Evolutionary conservation across 1,140 invertebrate species (phyloP).

Genomic region (Temnothorax curvispinosus): DNA sequence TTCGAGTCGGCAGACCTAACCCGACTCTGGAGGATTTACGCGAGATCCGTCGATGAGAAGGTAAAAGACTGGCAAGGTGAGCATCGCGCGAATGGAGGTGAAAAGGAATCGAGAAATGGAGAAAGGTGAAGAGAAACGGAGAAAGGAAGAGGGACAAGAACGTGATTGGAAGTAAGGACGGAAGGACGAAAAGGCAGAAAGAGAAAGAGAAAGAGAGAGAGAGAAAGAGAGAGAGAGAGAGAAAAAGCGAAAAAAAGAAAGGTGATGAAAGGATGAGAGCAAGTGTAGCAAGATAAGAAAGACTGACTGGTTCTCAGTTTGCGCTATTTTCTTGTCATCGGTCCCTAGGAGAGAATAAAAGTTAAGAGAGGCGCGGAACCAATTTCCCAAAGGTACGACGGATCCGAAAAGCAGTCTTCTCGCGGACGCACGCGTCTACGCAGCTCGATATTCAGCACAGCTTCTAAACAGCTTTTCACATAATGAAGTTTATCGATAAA

Average conservation of each 20-base stretch:
- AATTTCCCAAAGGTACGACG: slow-evolving; percentile 79
- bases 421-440: slow-evolving; percentile 57
- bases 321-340: slow-evolving; percentile 78
- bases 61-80: slow-evolving; percentile 64
- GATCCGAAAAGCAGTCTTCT: slow-evolving; percentile 74
- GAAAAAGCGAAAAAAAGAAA: neutral
- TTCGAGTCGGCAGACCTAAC: slow-evolving; percentile 52
- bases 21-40: slow-evolving; percentile 64
- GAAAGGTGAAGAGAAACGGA: neutral
- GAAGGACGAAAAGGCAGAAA: neutral
- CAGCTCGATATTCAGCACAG: slow-evolving; percentile 8
- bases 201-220: no score
- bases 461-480: neutral
- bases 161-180: neutral
- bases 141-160: neutral
- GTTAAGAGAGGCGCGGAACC: slow-evolving; percentile 78
- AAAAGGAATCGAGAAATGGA: slow-evolving; percentile 22
- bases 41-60: slow-evolving; percentile 66
- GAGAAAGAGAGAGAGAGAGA: neutral
- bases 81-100: slow-evolving; percentile 44
- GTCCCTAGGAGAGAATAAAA: slow-evolving; percentile 80
- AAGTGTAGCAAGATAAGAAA: slow-evolving; percentile 71
- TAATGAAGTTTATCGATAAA: slow-evolving; percentile 8
- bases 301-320: slow-evolving; percentile 70
- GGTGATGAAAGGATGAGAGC: slow-evolving; percentile 37